Evolutionary conservation across 2,888 invertebrate species (phyloP).

Genomic region (Stenolophus ochropezus): DNA sequence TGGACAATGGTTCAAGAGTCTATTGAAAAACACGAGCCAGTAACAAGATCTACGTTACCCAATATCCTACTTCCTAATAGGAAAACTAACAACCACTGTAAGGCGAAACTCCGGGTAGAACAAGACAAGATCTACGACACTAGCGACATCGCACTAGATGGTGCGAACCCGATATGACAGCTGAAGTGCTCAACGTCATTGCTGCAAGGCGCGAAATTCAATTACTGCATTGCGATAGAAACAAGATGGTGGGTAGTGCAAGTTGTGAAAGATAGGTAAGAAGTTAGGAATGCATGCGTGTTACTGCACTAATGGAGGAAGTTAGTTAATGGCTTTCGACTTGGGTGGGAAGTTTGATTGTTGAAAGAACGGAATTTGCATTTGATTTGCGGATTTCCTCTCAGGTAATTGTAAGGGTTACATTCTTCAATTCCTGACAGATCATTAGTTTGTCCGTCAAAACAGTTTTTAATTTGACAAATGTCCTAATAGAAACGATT

Average conservation of each 20-base stretch:
- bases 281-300: background rate
- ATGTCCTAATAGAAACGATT: too few species aligned
- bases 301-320: background rate
- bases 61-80: slow-evolving; percentile 26
- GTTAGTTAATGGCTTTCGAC: background rate
- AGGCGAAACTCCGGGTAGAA: background rate
- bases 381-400: too few species aligned
- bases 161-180: slow-evolving; percentile 37
- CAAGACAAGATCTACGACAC: background rate
- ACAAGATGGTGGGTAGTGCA: background rate
- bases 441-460: too few species aligned
- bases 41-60: slow-evolving; percentile 12
- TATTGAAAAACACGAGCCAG: background rate
- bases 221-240: slow-evolving; percentile 13
- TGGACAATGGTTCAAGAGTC: too few species aligned
- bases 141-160: background rate
- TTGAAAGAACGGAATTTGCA: background rate
- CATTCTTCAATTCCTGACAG: too few species aligned
- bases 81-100: slow-evolving; percentile 32
- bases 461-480: too few species aligned
- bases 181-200: slow-evolving; percentile 16
- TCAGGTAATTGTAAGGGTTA: too few species aligned
- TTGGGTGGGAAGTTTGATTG: background rate
- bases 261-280: background rate
- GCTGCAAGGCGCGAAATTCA: slow-evolving; percentile 23